Conservation (phyloP, 2,888 invertebrate genomes). For the Dasypolia templi region DNA sequence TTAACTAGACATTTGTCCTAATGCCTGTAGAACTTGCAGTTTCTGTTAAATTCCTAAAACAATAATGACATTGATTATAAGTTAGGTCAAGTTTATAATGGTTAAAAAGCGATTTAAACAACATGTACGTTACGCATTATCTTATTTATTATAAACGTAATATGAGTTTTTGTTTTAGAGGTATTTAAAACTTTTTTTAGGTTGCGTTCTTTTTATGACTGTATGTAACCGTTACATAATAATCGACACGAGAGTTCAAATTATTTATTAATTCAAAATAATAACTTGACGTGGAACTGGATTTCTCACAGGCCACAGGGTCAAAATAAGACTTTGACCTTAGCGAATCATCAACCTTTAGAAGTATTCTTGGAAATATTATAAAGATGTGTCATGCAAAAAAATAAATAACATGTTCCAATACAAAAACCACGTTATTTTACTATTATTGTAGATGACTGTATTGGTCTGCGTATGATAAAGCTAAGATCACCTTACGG, state of each 20-base stretch:
- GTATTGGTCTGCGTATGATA: neutral
- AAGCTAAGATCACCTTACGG: neutral
- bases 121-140: too few relatives aligned
- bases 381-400: constrained; percentile 38
- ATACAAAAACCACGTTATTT: neutral
- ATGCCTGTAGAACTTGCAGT: too few relatives aligned
- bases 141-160: too few relatives aligned
- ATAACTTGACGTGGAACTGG: constrained; percentile 14
- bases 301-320: constrained; percentile 26
- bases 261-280: constrained; percentile 10
- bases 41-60: too few relatives aligned
- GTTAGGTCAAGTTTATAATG: too few relatives aligned
- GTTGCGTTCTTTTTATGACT: too few relatives aligned
- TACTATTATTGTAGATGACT: neutral
- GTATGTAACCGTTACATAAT: too few relatives aligned
- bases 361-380: constrained; percentile 47
- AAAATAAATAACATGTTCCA: constrained; percentile 35
- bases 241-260: constrained; percentile 10
- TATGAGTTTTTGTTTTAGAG: too few relatives aligned
- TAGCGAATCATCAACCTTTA: constrained; percentile 46
- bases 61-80: too few relatives aligned
- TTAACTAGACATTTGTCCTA: too few relatives aligned
- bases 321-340: constrained; percentile 48
- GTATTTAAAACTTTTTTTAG: too few relatives aligned
- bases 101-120: too few relatives aligned